Evolutionary conservation across 2,797 vertebrate species (phyloP), one percentile per base, ranked within the genome.

Genomic region (Pseudochirops corinnae): DNA sequence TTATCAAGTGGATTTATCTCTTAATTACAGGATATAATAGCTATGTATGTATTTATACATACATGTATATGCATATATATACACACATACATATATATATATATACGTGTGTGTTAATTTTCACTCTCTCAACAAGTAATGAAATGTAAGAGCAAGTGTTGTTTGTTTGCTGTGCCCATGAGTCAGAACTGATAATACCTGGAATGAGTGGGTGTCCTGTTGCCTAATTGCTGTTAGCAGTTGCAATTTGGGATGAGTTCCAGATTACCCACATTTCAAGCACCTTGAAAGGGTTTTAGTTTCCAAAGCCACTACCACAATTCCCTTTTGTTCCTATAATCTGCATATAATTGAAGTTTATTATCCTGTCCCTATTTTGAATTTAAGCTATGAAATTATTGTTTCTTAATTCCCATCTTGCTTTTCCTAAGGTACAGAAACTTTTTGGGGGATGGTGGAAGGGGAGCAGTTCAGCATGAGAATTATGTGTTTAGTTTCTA

Each of bases 141-240:
- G 56, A 94, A 96, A 91, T 16, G 46, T 55, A 90, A 57, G 62
- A 67, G 29, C 55, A 94, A 90, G 90, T 95, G 94, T 96, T 97
- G 91, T 21, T 0, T 6, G 24, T 3, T 39, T 58, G 53, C 4
- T 39, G 31, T 0, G 12, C 74, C 57, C 55, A 18, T 96, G 87
- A 95, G 94, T 96, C 96, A 95, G 46, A 56, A 67, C 90, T 92
- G 90, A 62, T 56, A 39, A 90, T 56, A 58, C 31, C 91, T 91
- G 29, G 90, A n/a, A 91, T 50, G 52, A 0, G 0, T 2, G 74
- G 74, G 5, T 33, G 62, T 6, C 16, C 46, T 5, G 31, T 94
- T 4, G 21, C 62, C 90, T 53, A 94, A 52, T 92, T 14, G 0
- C 7, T 39, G 58, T n/a, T 62, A 7, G 33, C 6, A 26, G 93